Percentiles rank a stretch among this genome's conserved stretches.
phyloP scores from a whole-genome alignment of 2,888 invertebrate genomes.

The Catotricha subobsoleta region DNA sequence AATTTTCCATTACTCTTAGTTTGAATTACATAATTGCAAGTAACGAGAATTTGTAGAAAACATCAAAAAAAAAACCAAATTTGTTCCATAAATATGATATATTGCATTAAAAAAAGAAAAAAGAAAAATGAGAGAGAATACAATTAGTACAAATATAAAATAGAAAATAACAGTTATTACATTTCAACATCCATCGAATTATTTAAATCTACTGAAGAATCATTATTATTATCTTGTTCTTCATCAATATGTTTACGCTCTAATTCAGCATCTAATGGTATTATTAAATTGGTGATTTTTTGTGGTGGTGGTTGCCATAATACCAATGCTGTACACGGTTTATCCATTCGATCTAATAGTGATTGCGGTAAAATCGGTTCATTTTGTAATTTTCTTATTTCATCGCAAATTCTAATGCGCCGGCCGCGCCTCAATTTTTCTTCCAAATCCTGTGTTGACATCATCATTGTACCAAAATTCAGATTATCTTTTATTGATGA shows the following conservation, averaged over 20 bases:
- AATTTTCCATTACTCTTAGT: no score
- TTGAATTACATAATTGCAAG: no score
- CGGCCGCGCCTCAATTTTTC: constrained; percentile 31
- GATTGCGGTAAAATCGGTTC: constrained; percentile 49
- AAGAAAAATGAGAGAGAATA: no score
- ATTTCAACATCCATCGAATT: constrained; percentile 27
- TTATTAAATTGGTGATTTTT: constrained; percentile 22
- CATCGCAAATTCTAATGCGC: constrained; percentile 47
- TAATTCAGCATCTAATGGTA: constrained; percentile 3
- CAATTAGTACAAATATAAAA: no score
- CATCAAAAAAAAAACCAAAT: no score
- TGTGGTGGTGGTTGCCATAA: constrained; percentile 60
- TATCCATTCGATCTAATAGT: constrained; percentile 43
- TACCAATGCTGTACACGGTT: constrained; percentile 62
- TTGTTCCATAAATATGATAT: no score
- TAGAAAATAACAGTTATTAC: no score
- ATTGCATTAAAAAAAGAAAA: no score
- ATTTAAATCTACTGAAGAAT: constrained; percentile 30
- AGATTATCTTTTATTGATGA: neutral
- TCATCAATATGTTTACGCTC: constrained; percentile 16
- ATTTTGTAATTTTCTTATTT: constrained; percentile 42
- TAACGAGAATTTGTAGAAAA: no score
- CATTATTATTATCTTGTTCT: constrained; percentile 22
- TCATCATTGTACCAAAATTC: constrained; percentile 14
- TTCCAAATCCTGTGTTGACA: constrained; percentile 23